Conservation (phyloP, 2,113 vertebrate genomes). For the Bufo bufo region DNA sequence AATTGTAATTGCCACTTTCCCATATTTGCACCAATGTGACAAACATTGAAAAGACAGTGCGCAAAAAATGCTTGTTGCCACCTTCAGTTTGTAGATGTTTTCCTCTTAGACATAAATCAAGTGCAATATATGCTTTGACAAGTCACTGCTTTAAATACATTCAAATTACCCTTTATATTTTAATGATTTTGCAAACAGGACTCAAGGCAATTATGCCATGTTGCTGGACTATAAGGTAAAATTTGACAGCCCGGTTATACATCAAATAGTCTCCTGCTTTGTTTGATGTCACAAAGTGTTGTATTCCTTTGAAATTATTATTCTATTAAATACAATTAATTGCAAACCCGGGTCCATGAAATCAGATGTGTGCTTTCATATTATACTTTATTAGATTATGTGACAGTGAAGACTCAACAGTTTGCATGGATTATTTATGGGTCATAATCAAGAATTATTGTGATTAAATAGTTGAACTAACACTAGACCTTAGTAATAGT, state of each 20-base stretch:
- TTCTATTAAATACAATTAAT: conserved; percentile 2
- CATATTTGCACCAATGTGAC: neutral
- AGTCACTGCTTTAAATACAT: neutral
- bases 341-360: neutral
- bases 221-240: conserved; percentile 4
- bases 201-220: conserved; percentile 11
- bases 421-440: neutral
- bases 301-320: neutral
- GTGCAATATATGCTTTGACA: neutral
- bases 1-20: neutral
- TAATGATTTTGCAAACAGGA: conserved; percentile 6
- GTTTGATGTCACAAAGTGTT: neutral
- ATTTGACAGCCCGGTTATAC: conserved; percentile 16
- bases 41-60: neutral
- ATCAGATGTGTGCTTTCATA: neutral
- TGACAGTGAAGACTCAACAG: neutral
- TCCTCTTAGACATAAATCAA: neutral
- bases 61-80: neutral
- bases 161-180: neutral
- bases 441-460: neutral
- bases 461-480: neutral
- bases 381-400: neutral
- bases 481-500: neutral
- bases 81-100: neutral
- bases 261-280: neutral